phyloP scores from a whole-genome alignment of 2,888 invertebrate genomes.

The Iselma pallidipennis region DNA sequence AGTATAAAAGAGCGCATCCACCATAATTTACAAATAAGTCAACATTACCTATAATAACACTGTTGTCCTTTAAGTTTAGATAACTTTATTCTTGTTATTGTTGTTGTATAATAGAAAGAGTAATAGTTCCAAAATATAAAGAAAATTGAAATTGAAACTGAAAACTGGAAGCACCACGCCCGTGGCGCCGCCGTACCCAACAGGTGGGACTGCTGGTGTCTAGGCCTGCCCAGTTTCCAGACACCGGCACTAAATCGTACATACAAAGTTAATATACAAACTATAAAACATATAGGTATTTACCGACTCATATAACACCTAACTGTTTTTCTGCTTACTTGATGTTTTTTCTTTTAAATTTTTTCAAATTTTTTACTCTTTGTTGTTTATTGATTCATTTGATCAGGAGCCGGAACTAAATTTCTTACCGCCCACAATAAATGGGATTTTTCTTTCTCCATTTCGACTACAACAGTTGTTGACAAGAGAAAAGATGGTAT shows the following conservation, averaged over 20 bases:
- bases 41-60: background rate
- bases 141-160: background rate
- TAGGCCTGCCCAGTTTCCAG: slow-evolving; percentile 22
- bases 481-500: too few relatives aligned
- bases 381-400: background rate
- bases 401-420: too few relatives aligned
- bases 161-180: slow-evolving; percentile 43
- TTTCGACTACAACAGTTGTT: too few relatives aligned
- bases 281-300: background rate
- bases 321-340: too few relatives aligned
- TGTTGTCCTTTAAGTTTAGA: too few relatives aligned
- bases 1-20: background rate
- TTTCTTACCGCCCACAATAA: too few relatives aligned
- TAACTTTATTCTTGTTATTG: too few relatives aligned
- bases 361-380: too few relatives aligned
- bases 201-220: slow-evolving; percentile 46
- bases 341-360: too few relatives aligned
- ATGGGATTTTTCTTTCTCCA: too few relatives aligned
- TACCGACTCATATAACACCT: background rate
- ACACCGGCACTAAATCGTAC: background rate
- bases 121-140: background rate
- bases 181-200: slow-evolving; percentile 53
- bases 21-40: background rate
- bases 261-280: slow-evolving; percentile 11
- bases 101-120: background rate